Evolutionary conservation across 2,113 vertebrate species (phyloP).

Genomic region (Aviceda subcristata): DNA sequence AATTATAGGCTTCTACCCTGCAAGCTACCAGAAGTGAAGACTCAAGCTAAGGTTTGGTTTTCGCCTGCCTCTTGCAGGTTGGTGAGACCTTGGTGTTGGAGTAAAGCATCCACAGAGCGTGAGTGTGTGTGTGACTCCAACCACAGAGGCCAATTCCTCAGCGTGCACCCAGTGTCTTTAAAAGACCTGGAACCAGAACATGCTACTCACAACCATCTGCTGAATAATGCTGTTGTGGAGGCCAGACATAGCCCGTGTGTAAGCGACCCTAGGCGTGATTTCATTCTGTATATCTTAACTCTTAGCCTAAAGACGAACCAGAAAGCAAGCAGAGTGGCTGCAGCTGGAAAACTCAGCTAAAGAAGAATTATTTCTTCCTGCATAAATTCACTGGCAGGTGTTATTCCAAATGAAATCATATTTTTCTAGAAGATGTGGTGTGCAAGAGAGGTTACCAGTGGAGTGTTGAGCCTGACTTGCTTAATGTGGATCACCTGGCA

Average conservation of each 20-base stretch:
- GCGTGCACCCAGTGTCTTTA: not conserved
- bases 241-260: accelerated
- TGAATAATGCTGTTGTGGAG: not conserved
- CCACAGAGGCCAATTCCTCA: not conserved
- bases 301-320: not conserved
- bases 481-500: not conserved
- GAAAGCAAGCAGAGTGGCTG: not conserved
- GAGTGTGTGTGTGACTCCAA: not conserved
- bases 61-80: not conserved
- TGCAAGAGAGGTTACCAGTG: not conserved
- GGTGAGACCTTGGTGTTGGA: not conserved
- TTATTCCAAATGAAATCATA: not conserved
- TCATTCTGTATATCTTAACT: not conserved
- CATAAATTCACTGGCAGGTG: not conserved
- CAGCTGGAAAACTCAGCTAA: not conserved
- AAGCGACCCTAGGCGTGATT: not conserved
- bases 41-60: not conserved
- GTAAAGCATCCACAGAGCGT: not conserved
- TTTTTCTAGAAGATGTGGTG: not conserved
- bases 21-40: not conserved
- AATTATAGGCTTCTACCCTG: not conserved
- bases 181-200: not conserved
- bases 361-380: not conserved
- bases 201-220: not conserved
- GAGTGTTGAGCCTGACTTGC: not conserved